Evolutionary conservation across 2,888 invertebrate species (phyloP).

Genomic region (Conistra vaccinii): DNA sequence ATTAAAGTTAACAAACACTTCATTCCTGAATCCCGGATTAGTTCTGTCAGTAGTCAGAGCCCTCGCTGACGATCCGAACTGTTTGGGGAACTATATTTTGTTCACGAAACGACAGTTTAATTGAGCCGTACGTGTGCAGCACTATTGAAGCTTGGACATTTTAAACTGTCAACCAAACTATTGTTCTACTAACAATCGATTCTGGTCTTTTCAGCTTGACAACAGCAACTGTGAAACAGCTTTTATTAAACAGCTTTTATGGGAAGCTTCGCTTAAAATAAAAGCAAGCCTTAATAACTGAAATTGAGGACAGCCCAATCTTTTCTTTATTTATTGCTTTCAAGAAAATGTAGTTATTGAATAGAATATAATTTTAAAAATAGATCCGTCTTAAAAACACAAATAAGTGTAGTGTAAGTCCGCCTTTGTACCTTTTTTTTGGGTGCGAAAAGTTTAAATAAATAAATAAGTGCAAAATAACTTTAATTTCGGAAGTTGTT

Average conservation of each 20-base stretch:
- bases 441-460: too few species aligned
- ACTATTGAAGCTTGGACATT: constrained; percentile 52
- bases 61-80: constrained; percentile 34
- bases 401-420: too few species aligned
- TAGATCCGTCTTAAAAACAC: too few species aligned
- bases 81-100: constrained; percentile 50
- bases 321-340: not conserved
- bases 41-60: constrained; percentile 45
- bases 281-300: constrained; percentile 19
- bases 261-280: not conserved
- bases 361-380: not conserved
- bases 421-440: too few species aligned
- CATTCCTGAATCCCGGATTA: constrained; percentile 33
- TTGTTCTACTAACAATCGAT: constrained; percentile 55
- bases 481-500: too few species aligned
- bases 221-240: constrained; percentile 12
- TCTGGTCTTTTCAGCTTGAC: constrained; percentile 27
- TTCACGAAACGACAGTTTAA: constrained; percentile 54
- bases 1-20: constrained; percentile 13
- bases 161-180: constrained; percentile 52
- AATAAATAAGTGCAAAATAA: too few species aligned
- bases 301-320: not conserved
- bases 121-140: constrained; percentile 43
- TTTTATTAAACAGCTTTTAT: constrained; percentile 42
- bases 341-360: not conserved